Conservation (phyloP, 2,888 invertebrate genomes). For the Holacanthella duospinosa region DNA sequence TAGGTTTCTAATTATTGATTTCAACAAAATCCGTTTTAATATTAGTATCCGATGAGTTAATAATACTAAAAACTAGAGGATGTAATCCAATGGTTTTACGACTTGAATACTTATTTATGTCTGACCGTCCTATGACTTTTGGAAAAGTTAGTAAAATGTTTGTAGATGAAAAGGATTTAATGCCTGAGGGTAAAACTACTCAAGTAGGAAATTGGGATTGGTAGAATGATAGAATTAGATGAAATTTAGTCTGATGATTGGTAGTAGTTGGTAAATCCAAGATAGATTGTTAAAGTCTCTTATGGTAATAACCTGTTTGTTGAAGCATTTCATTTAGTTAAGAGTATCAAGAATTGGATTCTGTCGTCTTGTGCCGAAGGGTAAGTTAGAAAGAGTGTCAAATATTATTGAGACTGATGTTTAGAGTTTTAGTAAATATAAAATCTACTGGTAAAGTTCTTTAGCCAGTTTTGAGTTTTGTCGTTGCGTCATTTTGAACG, state of each 20-base stretch:
- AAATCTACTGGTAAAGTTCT: not conserved
- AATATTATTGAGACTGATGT: too few relatives aligned
- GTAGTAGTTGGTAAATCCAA: not conserved
- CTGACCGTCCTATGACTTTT: too few relatives aligned
- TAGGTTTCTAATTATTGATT: too few relatives aligned
- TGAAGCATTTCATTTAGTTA: slow-evolving; percentile 3
- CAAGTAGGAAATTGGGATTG: not conserved
- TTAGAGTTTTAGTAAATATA: too few relatives aligned
- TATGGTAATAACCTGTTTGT: not conserved
- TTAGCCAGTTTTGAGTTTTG: not conserved
- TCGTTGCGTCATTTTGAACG: not conserved
- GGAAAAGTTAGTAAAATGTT: too few relatives aligned
- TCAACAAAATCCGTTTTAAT: too few relatives aligned
- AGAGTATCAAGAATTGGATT: not conserved
- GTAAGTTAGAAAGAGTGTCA: not conserved
- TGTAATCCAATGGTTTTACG: too few relatives aligned
- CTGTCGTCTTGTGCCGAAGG: not conserved
- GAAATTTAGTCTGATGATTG: not conserved
- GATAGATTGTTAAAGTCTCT: not conserved
- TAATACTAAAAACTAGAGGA: too few relatives aligned
- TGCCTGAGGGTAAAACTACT: not conserved
- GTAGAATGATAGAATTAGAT: not conserved
- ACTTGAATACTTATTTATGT: too few relatives aligned
- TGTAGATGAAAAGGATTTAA: too few relatives aligned
- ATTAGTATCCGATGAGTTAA: too few relatives aligned